A percentile compares a stretch with the other conserved stretches of the same genome.
phyloP scores from a whole-genome alignment of 2,113 vertebrate genomes.

The Crocuta crocuta region DNA sequence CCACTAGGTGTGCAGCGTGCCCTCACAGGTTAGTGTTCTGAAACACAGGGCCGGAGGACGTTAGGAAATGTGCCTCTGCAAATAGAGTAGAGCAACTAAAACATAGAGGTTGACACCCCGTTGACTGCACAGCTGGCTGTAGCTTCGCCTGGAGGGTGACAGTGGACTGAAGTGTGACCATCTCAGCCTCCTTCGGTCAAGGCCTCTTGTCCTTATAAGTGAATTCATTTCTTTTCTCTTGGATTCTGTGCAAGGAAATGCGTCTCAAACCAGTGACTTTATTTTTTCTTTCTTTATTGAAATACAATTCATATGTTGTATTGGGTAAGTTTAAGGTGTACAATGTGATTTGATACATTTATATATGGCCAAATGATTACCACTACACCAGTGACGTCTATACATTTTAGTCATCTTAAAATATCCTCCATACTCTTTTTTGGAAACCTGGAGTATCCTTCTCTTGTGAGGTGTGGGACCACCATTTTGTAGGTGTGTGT shows the following conservation, averaged over 20 bases:
- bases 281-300: neutral
- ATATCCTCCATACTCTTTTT: neutral
- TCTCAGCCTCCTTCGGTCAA: neutral
- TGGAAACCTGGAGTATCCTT: neutral
- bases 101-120: rapidly evolving
- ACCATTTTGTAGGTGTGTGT: neutral
- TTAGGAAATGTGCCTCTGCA: neutral
- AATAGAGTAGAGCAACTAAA: neutral
- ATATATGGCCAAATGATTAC: neutral
- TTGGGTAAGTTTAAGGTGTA: neutral
- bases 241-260: neutral
- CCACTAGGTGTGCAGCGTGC: neutral
- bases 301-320: neutral
- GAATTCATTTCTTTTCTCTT: neutral
- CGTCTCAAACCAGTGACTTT: neutral
- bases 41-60: no score
- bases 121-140: neutral
- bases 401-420: neutral
- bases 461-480: no score
- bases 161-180: neutral
- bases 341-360: neutral
- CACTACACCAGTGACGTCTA: neutral
- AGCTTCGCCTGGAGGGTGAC: neutral
- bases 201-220: neutral
- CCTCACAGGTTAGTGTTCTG: neutral